A percentile compares a stretch with the other conserved stretches of the same genome.
These are phyloP conservation scores for Aepyceros melampus DNA, from an alignment of 2,113 vertebrate species.

Conservation along the genomic window DNA sequence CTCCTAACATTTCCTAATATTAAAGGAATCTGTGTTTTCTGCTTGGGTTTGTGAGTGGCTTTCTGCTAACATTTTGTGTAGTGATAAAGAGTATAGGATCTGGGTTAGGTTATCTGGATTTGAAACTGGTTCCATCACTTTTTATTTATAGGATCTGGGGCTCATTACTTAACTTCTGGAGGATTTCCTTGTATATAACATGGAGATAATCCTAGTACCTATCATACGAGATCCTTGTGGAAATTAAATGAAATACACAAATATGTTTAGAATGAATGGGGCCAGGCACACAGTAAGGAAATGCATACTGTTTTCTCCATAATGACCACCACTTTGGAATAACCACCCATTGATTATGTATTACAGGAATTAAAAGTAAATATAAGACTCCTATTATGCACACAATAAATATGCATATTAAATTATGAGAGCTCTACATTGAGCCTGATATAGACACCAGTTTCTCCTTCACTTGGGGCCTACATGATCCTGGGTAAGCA, in stretches of 20 bases:
- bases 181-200: neutral
- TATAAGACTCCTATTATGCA: neutral
- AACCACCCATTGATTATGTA: neutral
- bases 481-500: neutral
- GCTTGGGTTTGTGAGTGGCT: neutral
- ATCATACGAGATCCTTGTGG: neutral
- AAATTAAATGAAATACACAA: neutral
- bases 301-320: neutral
- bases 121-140: neutral
- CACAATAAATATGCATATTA: neutral
- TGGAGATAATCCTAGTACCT: neutral
- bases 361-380: neutral
- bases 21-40: neutral
- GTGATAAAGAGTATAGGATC: neutral
- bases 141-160: neutral
- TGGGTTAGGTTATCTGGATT: neutral
- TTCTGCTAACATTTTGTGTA: neutral
- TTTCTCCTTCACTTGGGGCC: neutral
- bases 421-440: neutral
- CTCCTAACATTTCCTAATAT: neutral
- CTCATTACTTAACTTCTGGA: neutral
- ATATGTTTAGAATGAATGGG: neutral
- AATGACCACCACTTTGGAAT: neutral
- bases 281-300: neutral
- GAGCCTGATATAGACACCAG: neutral